phyloP scores from a whole-genome alignment of 2,113 vertebrate species.

The Limanda limanda region DNA sequence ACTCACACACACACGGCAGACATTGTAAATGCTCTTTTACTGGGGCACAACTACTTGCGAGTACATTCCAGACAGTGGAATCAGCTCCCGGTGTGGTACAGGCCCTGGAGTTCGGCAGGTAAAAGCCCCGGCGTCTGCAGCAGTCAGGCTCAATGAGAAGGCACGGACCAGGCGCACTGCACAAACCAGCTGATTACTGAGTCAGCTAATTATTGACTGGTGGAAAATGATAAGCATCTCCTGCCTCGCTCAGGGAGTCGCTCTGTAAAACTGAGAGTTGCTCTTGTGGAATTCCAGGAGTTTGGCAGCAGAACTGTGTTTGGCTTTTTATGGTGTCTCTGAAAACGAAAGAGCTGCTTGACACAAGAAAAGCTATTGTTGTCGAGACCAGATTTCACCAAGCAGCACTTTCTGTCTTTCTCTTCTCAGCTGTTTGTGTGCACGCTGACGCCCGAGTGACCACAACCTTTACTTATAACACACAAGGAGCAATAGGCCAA shows the following conservation, averaged over 20 bases:
- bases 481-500: not conserved
- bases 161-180: conserved; percentile 28
- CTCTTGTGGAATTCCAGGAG: conserved; percentile 58
- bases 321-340: conserved; percentile 49
- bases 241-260: conserved; percentile 31
- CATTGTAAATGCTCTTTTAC: conserved; percentile 32
- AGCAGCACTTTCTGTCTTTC: conserved; percentile 29
- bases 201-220: conserved; percentile 75
- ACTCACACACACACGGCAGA: conserved; percentile 18
- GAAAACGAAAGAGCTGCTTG: conserved; percentile 36
- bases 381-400: conserved; percentile 20
- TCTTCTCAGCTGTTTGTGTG: conserved; percentile 10
- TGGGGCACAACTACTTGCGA: conserved; percentile 1
- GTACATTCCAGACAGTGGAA: conserved; percentile 47
- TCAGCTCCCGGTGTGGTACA: conserved; percentile 29
- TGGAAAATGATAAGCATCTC: conserved; percentile 64
- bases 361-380: conserved; percentile 58
- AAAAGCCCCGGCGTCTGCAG: conserved; percentile 42
- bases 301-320: conserved; percentile 43
- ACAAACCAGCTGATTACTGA: conserved; percentile 74
- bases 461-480: conserved; percentile 8
- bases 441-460: not conserved
- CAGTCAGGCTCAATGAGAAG: conserved; percentile 64
- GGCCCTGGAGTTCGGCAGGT: conserved; percentile 46
- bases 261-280: conserved; percentile 49